Conservation (phyloP, 2,797 vertebrate species). For the Dicrostonyx torquatus region DNA sequence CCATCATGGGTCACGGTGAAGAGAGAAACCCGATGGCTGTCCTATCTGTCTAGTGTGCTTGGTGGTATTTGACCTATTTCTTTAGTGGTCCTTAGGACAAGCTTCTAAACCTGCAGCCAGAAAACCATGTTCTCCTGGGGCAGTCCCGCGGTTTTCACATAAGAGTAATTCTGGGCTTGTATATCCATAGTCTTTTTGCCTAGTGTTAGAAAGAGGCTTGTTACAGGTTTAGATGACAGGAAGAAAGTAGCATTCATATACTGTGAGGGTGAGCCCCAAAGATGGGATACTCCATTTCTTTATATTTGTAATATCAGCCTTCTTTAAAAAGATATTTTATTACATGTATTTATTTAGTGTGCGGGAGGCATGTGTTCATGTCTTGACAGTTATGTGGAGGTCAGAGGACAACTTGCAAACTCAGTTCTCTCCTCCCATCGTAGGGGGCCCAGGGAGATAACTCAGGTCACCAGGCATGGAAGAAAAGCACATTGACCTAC, state of each 20-base stretch:
- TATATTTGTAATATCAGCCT: background rate
- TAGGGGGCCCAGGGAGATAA: background rate
- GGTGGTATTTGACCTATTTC: background rate
- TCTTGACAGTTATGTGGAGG: background rate
- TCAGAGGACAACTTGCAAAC: background rate
- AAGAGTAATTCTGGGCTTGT: background rate
- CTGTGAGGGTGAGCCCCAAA: background rate
- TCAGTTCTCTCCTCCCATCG: background rate
- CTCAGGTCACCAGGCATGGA: background rate
- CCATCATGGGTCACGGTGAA: background rate
- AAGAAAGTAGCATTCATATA: background rate
- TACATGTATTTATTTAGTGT: background rate
- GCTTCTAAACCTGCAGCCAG: background rate
- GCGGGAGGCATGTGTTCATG: too few relatives aligned
- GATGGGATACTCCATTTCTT: background rate
- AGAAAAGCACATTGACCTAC: too few relatives aligned
- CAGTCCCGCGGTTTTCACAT: background rate
- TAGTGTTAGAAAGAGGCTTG: too few relatives aligned
- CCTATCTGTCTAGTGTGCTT: background rate
- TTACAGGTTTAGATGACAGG: background rate
- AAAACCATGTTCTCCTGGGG: background rate
- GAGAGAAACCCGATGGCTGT: background rate
- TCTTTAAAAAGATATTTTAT: background rate
- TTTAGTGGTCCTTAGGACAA: background rate
- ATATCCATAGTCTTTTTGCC: background rate